Conservation (phyloP, 1,140 invertebrate genomes). For the Drosophila tropicalis region DNA sequence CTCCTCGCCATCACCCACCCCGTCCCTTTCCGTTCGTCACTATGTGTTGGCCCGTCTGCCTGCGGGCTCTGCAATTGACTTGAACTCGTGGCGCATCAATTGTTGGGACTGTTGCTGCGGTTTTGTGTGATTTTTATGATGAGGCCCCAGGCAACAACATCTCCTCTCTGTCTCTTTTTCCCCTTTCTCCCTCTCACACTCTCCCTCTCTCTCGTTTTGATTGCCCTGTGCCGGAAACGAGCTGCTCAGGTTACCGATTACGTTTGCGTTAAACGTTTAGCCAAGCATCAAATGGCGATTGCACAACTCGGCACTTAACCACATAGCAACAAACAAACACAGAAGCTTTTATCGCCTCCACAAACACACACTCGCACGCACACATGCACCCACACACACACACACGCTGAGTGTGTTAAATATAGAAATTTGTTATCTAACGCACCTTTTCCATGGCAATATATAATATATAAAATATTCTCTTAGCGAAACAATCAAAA, state of each 20-base stretch:
- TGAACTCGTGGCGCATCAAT: constrained; percentile 75
- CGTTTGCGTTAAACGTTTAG: constrained; percentile 56
- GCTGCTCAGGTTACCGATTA: constrained; percentile 62
- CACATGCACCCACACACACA: not conserved
- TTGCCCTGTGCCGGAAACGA: constrained; percentile 70
- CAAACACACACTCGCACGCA: not conserved
- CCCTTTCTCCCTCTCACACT: not conserved
- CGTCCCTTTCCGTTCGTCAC: too few species aligned
- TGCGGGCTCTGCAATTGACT: constrained; percentile 72
- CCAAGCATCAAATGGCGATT: constrained; percentile 69
- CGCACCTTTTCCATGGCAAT: not conserved
- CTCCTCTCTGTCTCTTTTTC: constrained; percentile 14
- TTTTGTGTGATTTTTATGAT: constrained; percentile 76
- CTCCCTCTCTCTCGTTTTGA: constrained; percentile 45
- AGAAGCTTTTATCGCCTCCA: constrained; percentile 42
- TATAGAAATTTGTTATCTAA: constrained; percentile 7
- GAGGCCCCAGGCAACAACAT: constrained; percentile 60
- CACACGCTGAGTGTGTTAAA: not conserved
- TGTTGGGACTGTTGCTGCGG: constrained; percentile 54
- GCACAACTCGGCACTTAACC: constrained; percentile 52
- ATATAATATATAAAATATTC: not conserved
- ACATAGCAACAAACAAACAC: constrained; percentile 52
- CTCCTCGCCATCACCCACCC: too few species aligned
- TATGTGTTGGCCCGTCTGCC: constrained; percentile 22
- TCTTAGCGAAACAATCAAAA: not conserved